Evolutionary conservation across 2,113 vertebrate species (phyloP), one percentile per base, ranked within the genome.

Genomic region (Centropristis striata): DNA sequence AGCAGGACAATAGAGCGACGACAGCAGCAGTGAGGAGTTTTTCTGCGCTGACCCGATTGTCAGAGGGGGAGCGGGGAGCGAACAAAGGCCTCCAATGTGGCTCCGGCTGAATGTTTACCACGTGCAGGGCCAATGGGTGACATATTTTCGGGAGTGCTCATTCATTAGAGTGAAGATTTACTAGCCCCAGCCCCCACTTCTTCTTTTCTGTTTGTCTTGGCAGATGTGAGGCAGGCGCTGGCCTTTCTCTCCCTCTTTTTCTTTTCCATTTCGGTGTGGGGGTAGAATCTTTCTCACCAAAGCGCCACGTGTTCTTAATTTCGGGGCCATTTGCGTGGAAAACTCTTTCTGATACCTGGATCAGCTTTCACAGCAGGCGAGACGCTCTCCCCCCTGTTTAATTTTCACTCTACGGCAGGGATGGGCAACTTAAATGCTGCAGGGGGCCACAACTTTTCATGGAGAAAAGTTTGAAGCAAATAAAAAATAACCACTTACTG

Each of bases 141-240:
- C 92, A 94, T 89, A 93, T 93, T 94, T 94, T 87, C 37, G 54
- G 74, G 74, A 84, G 86, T 76, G 88, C 88, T 88, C 87, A 93
- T 94, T 92, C 92, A 92, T 94, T 93, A 94, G 87, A 80, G 83
- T 37, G 68, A 91, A 90, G 86, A 95, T 94, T 95, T 93, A 95
- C 87, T 67, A 73, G 63, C 93, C 90, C 83, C 88, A 86, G 51
- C 50, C 90, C 83, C 85, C 71, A 49, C 75, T 51, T 28, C 76
- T 77, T 75, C 88, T 87, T 68, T 74, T 92, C 92, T 90, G 84
- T 94, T 95, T 94, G 81, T 86, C 83, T 89, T 91, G 94, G 93
- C 94, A 96, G 92, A 95, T 96, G 94, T 94, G 88, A 93, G 85
- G 84, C 91, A 86, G 90, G 89, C 78, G 18, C 86, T 87, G 70